A percentile compares a stretch with the other conserved stretches of the same genome.
These are phyloP conservation scores for Lycocorax pyrrhopterus DNA, from an alignment of 2,113 vertebrate genomes.

Conservation along the genomic window DNA sequence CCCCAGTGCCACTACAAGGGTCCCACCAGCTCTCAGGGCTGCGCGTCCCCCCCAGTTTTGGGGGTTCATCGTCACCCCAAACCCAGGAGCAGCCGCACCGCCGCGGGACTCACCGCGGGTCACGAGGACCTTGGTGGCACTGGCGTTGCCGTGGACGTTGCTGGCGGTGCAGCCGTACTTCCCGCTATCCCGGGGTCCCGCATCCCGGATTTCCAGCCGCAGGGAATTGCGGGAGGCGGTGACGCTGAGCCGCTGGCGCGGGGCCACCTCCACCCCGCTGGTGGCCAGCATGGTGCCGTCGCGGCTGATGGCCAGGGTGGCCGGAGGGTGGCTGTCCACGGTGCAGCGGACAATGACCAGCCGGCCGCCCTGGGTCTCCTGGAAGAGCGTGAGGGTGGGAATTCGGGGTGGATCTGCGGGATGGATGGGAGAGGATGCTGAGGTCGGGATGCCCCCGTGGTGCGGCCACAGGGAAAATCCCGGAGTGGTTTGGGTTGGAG, in stretches of 20 bases:
- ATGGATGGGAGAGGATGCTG: background rate
- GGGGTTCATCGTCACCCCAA: accelerated
- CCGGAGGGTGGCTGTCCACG: conserved; percentile 66
- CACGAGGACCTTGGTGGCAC: background rate
- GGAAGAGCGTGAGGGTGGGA: conserved; percentile 53
- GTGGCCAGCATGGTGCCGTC: conserved; percentile 5
- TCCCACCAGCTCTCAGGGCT: no score
- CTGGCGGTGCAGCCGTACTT: conserved; percentile 58
- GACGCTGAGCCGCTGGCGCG: background rate
- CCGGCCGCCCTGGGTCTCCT: conserved; percentile 51
- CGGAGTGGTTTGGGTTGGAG: background rate
- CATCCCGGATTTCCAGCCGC: conserved; percentile 58
- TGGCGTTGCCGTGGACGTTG: conserved; percentile 40
- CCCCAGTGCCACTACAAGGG: background rate
- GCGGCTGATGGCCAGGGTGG: conserved; percentile 34
- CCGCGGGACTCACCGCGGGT: conserved; percentile 19
- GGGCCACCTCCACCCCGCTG: background rate
- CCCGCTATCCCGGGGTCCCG: conserved; percentile 31
- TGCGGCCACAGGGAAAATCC: no score
- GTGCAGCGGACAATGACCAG: conserved; percentile 62
- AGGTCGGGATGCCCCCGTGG: accelerated
- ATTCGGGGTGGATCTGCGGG: conserved; percentile 60
- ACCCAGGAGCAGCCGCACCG: accelerated
- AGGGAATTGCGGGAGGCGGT: conserved; percentile 49
- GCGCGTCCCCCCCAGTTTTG: accelerated